Evolutionary conservation across 2,113 vertebrate genomes (phyloP).

Genomic region (Nipponia nippon): DNA sequence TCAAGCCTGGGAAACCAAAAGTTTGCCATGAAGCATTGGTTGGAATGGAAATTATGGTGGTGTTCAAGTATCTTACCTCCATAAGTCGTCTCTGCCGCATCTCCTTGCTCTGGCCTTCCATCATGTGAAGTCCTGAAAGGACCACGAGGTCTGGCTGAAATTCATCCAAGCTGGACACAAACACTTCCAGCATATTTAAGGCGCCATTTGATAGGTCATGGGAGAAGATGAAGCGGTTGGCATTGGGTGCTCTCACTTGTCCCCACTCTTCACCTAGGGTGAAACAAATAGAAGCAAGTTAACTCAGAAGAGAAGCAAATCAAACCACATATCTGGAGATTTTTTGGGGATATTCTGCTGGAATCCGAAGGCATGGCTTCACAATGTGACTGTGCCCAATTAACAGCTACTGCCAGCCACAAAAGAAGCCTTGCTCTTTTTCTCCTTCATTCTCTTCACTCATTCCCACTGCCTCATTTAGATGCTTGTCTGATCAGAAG

Average conservation of each 20-base stretch:
- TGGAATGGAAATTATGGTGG: background rate
- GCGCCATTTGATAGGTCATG: slow-evolving; percentile 92
- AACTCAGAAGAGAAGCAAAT: background rate
- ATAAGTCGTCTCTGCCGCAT: slow-evolving; percentile 83
- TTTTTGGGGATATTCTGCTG: background rate
- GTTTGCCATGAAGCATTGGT: background rate
- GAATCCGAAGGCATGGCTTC: background rate
- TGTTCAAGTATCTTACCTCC: slow-evolving; percentile 73
- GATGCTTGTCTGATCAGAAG: background rate
- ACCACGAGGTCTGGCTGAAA: slow-evolving; percentile 93
- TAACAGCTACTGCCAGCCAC: background rate
- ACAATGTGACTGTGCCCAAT: background rate
- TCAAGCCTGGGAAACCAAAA: background rate
- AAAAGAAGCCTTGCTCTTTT: background rate
- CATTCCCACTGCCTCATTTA: background rate
- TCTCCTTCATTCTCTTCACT: background rate
- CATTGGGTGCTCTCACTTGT: slow-evolving; percentile 81
- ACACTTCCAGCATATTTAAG: slow-evolving; percentile 90
- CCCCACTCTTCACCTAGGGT: slow-evolving; percentile 88
- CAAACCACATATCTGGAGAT: background rate
- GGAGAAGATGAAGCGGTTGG: slow-evolving; percentile 98
- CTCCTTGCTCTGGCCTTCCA: slow-evolving; percentile 91
- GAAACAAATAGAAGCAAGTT: background rate
- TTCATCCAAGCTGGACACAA: slow-evolving; percentile 91
- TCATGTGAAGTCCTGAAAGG: slow-evolving; percentile 97